These are phyloP conservation scores for Stenopsyche tienmushanensis DNA, from an alignment of 1,140 invertebrate genomes.

Conservation along the genomic window DNA sequence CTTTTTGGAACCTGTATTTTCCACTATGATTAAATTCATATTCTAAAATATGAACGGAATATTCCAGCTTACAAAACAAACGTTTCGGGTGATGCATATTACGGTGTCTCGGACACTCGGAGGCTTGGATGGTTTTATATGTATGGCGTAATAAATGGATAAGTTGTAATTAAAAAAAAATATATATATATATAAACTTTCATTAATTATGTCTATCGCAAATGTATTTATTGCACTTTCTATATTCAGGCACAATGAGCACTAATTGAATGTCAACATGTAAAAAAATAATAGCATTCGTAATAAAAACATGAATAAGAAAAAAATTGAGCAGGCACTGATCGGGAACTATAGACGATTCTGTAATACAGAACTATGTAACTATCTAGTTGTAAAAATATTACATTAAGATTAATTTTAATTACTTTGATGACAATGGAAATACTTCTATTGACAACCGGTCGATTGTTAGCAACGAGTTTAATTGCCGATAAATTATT, in stretches of 20 bases:
- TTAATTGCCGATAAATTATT: background rate
- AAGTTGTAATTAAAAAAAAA: background rate
- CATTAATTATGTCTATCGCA: too few species aligned
- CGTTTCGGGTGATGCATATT: too few species aligned
- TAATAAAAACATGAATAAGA: slow-evolving; percentile 19
- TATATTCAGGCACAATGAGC: slow-evolving; percentile 22
- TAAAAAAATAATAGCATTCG: background rate
- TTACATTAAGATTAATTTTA: background rate
- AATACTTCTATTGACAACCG: slow-evolving; percentile 4
- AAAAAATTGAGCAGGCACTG: slow-evolving; percentile 41
- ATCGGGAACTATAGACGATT: slow-evolving; percentile 35
- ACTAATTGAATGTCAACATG: slow-evolving; percentile 1
- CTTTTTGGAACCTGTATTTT: background rate
- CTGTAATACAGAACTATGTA: slow-evolving; percentile 8
- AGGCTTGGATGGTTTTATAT: too few species aligned
- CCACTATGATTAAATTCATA: background rate
- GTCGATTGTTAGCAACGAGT: background rate
- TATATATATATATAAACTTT: too few species aligned
- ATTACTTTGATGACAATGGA: background rate
- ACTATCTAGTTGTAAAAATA: background rate
- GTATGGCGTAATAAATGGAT: background rate
- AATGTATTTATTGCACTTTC: slow-evolving; percentile 21
- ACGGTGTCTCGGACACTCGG: too few species aligned
- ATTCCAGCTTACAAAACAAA: too few species aligned
- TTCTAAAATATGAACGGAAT: background rate